Base-by-base conservation (phyloP, 2,888 invertebrate species). In the Spodoptera picta region DNA sequence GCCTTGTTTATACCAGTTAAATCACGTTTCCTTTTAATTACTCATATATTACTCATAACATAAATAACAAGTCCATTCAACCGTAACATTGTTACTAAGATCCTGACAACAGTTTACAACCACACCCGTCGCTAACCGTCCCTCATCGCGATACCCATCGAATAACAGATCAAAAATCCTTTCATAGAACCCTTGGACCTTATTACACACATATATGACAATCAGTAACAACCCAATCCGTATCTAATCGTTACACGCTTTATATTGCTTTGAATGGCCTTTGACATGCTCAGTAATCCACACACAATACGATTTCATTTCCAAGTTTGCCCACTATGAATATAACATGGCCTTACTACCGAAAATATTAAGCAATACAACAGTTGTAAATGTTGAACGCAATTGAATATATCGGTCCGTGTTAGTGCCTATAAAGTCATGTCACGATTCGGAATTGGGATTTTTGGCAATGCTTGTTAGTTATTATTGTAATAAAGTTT, bases 211-310 rank as follows among this genome's bases (percentile, higher is more conserved):
- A 66, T 57, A 23, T 67, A 62, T 69, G 50, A 75, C 61, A 67
- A 65, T 71, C 66, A 50, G 59, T 27, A 67, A 71, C 74, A 71
- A 56, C 60, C 69, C 54, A 79, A 72, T 67, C 69, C 78, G 62
- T 59, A 72, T 76, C 79, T 66, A 81, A 81, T 78, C 65, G 75
- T 65, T 64, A n/a, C 63, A 58, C 63, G 65, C 60, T 67, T 57
- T 60, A 71, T 71, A 23, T 60, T 41, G 45, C 27, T 54, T 23
- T 78, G 66, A 73, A 76, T 73, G 60, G 62, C 65, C 67, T 74
- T 69, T 81, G 73, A 77, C 69, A 76, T 67, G 73, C 51, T 56
- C 31, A 60, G 60, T 80, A 79, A 81, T 79, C 69, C 73, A 12
- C 58, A 60, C 60, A 82, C 80, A 81, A 83, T 81, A 67, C 60